A percentile compares a stretch with the other conserved stretches of the same genome.
phyloP scores from a whole-genome alignment of 2,113 vertebrate genomes.

The Ciconia boyciana region DNA sequence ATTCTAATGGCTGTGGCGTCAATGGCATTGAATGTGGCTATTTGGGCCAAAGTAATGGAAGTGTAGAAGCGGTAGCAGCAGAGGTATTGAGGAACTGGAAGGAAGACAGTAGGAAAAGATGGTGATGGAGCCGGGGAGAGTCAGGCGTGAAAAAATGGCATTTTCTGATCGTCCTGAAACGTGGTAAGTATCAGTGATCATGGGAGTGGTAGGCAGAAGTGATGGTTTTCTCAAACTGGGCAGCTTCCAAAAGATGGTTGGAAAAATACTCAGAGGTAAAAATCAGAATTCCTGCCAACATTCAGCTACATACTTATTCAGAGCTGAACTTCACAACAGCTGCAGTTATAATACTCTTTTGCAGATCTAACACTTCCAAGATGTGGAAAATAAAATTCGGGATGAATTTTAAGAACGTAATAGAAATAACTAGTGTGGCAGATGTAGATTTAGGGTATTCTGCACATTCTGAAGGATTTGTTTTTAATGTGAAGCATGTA shows the following conservation, averaged over 20 bases:
- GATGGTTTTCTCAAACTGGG: background rate
- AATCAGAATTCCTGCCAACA: background rate
- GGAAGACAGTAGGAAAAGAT: background rate
- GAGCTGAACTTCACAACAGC: conserved; percentile 23
- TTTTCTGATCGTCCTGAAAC: background rate
- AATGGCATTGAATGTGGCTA: background rate
- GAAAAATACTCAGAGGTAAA: conserved; percentile 2
- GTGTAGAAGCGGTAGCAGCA: background rate
- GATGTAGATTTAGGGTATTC: conserved; percentile 39
- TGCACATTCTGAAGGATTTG: conserved; percentile 38
- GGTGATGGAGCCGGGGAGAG: background rate
- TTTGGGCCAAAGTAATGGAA: background rate
- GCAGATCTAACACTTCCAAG: conserved; percentile 31
- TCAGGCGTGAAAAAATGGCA: background rate
- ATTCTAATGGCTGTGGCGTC: background rate
- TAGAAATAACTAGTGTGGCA: conserved; percentile 26
- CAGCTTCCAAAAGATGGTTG: background rate
- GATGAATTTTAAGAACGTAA: conserved; percentile 1
- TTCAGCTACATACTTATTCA: background rate
- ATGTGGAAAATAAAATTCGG: conserved; percentile 44
- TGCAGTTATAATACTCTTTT: background rate
- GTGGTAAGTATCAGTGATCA: background rate
- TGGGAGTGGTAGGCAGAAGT: background rate
- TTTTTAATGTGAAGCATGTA: conserved; percentile 54
- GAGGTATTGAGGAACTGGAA: background rate